These are phyloP conservation scores for Carpatolechia fugitivella DNA, from an alignment of 2,888 invertebrate genomes.

Conservation along the genomic window DNA sequence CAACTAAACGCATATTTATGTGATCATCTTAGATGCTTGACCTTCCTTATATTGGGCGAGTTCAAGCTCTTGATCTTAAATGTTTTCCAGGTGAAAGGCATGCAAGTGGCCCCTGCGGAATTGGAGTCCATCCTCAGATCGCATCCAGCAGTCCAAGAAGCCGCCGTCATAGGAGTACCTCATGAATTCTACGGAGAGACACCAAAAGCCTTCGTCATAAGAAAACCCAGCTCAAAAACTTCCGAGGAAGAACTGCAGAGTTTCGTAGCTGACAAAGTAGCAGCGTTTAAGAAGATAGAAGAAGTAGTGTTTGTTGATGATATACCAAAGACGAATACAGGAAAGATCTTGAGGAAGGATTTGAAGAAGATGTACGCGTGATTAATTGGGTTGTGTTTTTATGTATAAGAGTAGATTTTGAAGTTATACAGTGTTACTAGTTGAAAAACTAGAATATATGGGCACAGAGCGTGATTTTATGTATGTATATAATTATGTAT, in stretches of 20 bases:
- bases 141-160: constrained; percentile 88
- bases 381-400: not conserved
- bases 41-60: no score
- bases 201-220: constrained; percentile 87
- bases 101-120: constrained; percentile 94
- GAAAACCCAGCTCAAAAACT: constrained; percentile 66
- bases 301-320: constrained; percentile 82
- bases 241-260: constrained; percentile 66
- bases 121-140: constrained; percentile 87
- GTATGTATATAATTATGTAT: no score
- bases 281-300: constrained; percentile 87
- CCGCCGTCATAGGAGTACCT: constrained; percentile 90
- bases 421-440: no score
- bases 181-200: constrained; percentile 86
- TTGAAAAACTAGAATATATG: no score
- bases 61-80: no score
- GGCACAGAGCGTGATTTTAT: no score
- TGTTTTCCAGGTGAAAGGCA: constrained; percentile 80
- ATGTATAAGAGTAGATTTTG: no score
- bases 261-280: constrained; percentile 84
- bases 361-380: constrained; percentile 75
- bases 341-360: constrained; percentile 87
- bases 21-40: no score
- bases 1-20: no score
- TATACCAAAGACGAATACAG: constrained; percentile 88